Evolutionary conservation across 2,113 vertebrate species (phyloP), one percentile per base, ranked within the genome.

Genomic region (Vanacampus margaritifer): DNA sequence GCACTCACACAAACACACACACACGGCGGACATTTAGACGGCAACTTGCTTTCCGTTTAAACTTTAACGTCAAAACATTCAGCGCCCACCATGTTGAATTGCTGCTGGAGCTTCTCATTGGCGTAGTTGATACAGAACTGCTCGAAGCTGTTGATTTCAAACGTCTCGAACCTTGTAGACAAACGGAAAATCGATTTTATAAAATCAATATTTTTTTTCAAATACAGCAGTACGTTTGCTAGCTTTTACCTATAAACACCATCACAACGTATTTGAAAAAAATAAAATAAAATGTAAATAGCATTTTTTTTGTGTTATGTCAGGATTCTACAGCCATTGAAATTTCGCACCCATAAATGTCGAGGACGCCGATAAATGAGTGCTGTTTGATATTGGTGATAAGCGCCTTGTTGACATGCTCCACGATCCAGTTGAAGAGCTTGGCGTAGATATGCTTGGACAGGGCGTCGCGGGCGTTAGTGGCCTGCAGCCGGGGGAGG

Each of bases 41-140:
- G 6, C 1, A 16, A 16, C 11, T 53, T 48, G 23, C n/a, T 16
- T 68, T 36, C 8, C 13, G 43, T 36, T 17, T 1, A 19, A 17
- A 2, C 4, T 32, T 45, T 14, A 60, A 17, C 48, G 11, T 19
- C 6, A 14, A 39, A 3, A 24, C 2, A 13, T 6, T 62, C 54
- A 24, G 24, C 54, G 24, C 54, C 94, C 90, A 99, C 97, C 97
- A 99, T 96, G 89, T 99, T 99, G 88, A 99, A 99, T 82, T 99
- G 97, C 58, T 99, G 97, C 88, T 99, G 97, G 36, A 99, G 93
- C 65, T 99, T 99, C 86, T 99, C 97, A 5, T 99, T 99, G 77
- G 97, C 97, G 51, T 99, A 99, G 91, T 99, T 99, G 86, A 99
- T 99, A 79, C 97, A 99, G 87, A 99, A 99, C 82, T 99, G 97